Percentiles rank a stretch among this genome's conserved stretches.
Conservation (phyloP, 2,113 vertebrate species). For the Pelodiscus sinensis region DNA sequence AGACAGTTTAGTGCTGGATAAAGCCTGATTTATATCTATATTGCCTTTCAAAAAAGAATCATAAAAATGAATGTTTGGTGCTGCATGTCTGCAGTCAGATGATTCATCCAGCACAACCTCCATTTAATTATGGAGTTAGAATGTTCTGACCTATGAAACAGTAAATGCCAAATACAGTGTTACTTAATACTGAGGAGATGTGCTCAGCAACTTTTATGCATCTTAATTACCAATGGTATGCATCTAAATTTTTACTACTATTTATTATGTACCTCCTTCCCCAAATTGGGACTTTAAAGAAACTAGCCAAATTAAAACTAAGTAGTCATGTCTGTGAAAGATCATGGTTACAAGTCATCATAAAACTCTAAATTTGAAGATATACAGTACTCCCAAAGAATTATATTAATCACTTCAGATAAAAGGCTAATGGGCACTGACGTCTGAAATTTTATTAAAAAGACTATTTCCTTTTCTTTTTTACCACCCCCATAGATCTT, state of each 20-base stretch:
- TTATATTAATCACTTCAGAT: background rate
- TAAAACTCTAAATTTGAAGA: background rate
- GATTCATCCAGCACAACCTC: background rate
- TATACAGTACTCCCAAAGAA: background rate
- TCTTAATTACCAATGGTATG: constrained; percentile 12
- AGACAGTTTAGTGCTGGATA: background rate
- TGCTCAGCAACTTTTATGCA: background rate
- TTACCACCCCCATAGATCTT: background rate
- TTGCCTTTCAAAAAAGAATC: background rate
- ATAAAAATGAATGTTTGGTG: background rate
- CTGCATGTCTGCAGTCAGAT: background rate
- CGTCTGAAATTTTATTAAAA: background rate
- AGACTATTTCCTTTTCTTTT: background rate
- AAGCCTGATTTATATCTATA: background rate
- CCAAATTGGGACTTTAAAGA: background rate
- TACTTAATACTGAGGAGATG: background rate
- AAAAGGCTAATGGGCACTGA: background rate
- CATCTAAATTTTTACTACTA: background rate
- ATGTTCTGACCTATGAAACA: constrained; percentile 21
- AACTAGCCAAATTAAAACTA: background rate
- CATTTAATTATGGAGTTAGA: background rate
- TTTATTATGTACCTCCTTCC: background rate
- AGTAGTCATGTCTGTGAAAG: background rate
- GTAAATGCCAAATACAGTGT: constrained; percentile 11
- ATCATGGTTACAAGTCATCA: background rate